These are phyloP conservation scores for Diorhabda carinulata DNA, from an alignment of 1,140 invertebrate species.

Conservation along the genomic window DNA sequence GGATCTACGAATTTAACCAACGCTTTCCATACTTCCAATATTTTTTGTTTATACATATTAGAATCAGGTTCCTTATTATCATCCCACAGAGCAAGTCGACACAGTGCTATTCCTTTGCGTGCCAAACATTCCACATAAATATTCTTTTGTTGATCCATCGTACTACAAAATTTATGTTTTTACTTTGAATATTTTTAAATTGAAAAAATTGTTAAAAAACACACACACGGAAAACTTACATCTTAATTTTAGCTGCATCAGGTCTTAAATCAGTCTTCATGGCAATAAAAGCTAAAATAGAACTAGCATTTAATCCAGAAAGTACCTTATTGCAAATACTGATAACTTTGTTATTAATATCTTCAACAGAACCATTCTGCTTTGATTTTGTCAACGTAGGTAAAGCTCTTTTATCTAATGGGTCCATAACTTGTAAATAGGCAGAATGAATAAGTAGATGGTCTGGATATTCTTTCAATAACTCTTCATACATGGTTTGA, in stretches of 20 bases:
- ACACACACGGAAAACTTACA: constrained; percentile 50
- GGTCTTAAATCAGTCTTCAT: constrained; percentile 72
- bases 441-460: constrained; percentile 72
- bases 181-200: background rate
- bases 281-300: constrained; percentile 54
- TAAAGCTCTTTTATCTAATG: constrained; percentile 50
- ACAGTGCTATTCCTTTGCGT: constrained; percentile 70
- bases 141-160: constrained; percentile 78
- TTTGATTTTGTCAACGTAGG: constrained; percentile 25
- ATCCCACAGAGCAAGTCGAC: constrained; percentile 57
- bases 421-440: constrained; percentile 72
- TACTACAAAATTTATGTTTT: constrained; percentile 49
- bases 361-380: constrained; percentile 15
- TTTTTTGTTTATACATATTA: constrained; percentile 30
- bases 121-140: constrained; percentile 73
- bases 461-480: constrained; percentile 64
- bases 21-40: constrained; percentile 56
- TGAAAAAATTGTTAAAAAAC: too few relatives aligned
- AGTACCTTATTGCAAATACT: constrained; percentile 64
- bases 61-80: constrained; percentile 56
- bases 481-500: constrained; percentile 71
- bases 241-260: constrained; percentile 76
- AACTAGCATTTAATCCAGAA: constrained; percentile 67
- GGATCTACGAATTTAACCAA: constrained; percentile 75
- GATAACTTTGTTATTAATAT: constrained; percentile 48